Conservation (phyloP, 2,888 invertebrate species). For the Orthosia cruda region DNA sequence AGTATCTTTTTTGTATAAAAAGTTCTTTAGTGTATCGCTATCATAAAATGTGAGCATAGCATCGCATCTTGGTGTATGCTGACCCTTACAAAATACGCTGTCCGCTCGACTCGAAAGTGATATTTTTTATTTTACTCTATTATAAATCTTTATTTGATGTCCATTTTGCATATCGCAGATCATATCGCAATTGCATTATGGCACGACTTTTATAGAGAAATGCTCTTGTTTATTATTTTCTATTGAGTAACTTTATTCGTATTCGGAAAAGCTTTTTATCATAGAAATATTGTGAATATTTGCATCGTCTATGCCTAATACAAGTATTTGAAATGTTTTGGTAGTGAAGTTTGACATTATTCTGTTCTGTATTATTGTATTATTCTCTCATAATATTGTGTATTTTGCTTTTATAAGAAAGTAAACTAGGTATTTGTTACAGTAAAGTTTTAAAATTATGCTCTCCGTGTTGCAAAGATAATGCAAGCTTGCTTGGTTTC, state of each 20-base stretch:
- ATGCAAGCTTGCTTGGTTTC: slow-evolving; percentile 35
- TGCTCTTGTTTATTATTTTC: slow-evolving; percentile 14
- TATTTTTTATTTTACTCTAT: slow-evolving; percentile 69
- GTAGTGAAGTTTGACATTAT: slow-evolving; percentile 8
- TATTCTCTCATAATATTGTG: neutral
- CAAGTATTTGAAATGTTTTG: slow-evolving; percentile 3
- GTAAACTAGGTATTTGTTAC: slow-evolving; percentile 15
- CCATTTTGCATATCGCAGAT: slow-evolving; percentile 28
- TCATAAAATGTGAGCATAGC: too few species aligned
- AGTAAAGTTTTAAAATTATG: slow-evolving; percentile 28
- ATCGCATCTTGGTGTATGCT: too few species aligned
- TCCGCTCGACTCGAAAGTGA: slow-evolving; percentile 75
- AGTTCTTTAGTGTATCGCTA: too few species aligned
- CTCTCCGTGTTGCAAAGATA: slow-evolving; percentile 18
- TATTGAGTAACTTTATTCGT: slow-evolving; percentile 10
- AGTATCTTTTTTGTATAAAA: too few species aligned
- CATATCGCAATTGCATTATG: slow-evolving; percentile 30
- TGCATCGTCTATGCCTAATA: neutral
- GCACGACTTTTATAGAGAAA: slow-evolving; percentile 34
- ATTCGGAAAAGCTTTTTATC: neutral
- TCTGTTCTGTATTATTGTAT: too few species aligned
- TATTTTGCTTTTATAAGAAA: slow-evolving; percentile 22
- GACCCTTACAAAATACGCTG: slow-evolving; percentile 50
- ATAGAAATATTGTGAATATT: neutral
- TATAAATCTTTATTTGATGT: slow-evolving; percentile 11